phyloP scores from a whole-genome alignment of 1,140 invertebrate species.

The Holcopasites calliopsidis region DNA sequence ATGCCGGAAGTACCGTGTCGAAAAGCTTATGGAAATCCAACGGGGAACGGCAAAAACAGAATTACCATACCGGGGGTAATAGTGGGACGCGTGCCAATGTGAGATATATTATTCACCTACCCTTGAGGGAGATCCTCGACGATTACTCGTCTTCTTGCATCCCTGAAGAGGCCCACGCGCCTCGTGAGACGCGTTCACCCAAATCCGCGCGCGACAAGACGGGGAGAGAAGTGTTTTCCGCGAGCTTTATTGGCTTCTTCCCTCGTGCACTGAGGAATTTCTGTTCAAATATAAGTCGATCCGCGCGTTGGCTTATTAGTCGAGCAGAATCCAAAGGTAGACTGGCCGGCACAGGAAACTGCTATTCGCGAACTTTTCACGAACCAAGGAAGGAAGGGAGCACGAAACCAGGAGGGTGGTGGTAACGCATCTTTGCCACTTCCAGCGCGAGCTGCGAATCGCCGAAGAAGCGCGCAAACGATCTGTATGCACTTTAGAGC shows the following conservation, averaged over 20 bases:
- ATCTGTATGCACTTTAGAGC: no score
- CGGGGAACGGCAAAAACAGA: no score
- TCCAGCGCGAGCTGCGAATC: constrained; percentile 41
- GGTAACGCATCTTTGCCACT: constrained; percentile 65
- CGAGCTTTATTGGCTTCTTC: neutral
- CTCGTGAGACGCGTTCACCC: constrained; percentile 11
- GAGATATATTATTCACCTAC: constrained; percentile 27
- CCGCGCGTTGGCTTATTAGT: constrained; percentile 66
- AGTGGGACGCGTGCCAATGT: no score
- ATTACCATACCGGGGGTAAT: neutral
- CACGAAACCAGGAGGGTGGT: constrained; percentile 51
- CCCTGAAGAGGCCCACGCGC: constrained; percentile 27
- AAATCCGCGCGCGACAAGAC: neutral
- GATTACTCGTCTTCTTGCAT: constrained; percentile 34
- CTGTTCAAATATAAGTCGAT: neutral
- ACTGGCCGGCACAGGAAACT: constrained; percentile 58
- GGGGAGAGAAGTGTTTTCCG: no score
- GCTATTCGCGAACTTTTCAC: constrained; percentile 38
- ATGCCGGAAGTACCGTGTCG: no score
- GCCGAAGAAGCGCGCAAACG: neutral
- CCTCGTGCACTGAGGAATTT: no score
- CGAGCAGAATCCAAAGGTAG: constrained; percentile 66
- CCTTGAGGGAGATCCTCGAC: constrained; percentile 26
- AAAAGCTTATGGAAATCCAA: neutral
- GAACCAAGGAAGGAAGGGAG: constrained; percentile 47